Percentiles rank a stretch among this genome's conserved stretches.
Evolutionary conservation across 2,113 vertebrate genomes (phyloP).

Genomic region (Microtus pennsylvanicus): DNA sequence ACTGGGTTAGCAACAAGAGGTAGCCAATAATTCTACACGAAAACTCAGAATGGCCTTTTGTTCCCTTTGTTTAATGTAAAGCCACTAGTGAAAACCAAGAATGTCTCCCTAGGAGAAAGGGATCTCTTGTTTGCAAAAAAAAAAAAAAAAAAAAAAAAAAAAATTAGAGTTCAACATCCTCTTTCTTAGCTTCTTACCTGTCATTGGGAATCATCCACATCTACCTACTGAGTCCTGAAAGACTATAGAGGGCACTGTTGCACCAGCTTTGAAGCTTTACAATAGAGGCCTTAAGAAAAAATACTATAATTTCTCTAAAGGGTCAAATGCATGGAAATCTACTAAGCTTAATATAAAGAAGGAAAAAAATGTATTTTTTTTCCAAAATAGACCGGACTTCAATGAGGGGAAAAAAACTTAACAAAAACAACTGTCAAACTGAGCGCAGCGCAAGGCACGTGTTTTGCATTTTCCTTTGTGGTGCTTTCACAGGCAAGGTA

Average conservation of each 20-base stretch:
- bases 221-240: slow-evolving; percentile 39
- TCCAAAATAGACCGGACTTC: slow-evolving; percentile 83
- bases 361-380: slow-evolving; percentile 80
- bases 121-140: slow-evolving; percentile 69
- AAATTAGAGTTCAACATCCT: slow-evolving; percentile 84
- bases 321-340: slow-evolving; percentile 84
- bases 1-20: slow-evolving; percentile 83
- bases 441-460: slow-evolving; percentile 64
- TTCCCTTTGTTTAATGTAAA: slow-evolving; percentile 81
- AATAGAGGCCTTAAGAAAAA: slow-evolving; percentile 61
- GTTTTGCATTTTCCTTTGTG: slow-evolving; percentile 85
- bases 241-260: slow-evolving; percentile 91
- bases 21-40: slow-evolving; percentile 80
- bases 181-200: slow-evolving; percentile 78
- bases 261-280: slow-evolving; percentile 84
- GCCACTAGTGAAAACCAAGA: slow-evolving; percentile 80
- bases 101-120: slow-evolving; percentile 79
- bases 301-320: slow-evolving; percentile 75
- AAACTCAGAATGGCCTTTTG: slow-evolving; percentile 81
- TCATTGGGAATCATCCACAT: slow-evolving; percentile 72
- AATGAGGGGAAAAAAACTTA: slow-evolving; percentile 78
- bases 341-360: slow-evolving; percentile 82
- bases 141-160: slow-evolving; percentile 80
- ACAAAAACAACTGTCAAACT: slow-evolving; percentile 83
- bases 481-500: slow-evolving; percentile 82